A percentile compares a stretch with the other conserved stretches of the same genome.
Evolutionary conservation across 2,797 vertebrate species (phyloP).

Genomic region (Channallabes apus): DNA sequence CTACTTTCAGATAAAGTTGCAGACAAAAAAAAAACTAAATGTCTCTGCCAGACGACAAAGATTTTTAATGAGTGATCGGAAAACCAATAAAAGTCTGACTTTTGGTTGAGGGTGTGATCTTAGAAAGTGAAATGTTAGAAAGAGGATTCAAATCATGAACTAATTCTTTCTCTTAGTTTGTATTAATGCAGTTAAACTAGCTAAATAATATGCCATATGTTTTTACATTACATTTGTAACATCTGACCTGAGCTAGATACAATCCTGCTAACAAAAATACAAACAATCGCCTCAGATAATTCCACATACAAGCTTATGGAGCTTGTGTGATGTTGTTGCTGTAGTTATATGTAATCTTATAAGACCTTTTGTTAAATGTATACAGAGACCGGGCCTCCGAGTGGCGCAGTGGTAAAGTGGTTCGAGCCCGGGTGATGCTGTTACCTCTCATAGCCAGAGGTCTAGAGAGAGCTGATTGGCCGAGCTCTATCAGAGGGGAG

Average conservation of each 20-base stretch:
- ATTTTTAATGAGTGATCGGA: not conserved
- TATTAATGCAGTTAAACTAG: not conserved
- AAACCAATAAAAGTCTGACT: not conserved
- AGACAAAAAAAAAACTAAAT: not conserved
- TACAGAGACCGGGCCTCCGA: not conserved
- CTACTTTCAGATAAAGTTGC: not conserved
- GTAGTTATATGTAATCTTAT: not conserved
- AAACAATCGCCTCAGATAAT: not conserved
- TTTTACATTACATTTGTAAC: not conserved
- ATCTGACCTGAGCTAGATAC: not conserved
- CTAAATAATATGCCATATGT: not conserved
- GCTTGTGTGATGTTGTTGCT: not conserved
- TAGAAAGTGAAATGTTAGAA: not conserved
- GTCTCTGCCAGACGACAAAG: not conserved
- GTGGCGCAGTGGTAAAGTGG: too few species aligned
- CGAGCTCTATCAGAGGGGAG: too few species aligned
- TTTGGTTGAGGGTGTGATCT: not conserved
- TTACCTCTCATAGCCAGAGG: too few species aligned
- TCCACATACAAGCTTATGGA: not conserved
- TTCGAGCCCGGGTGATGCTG: too few species aligned
- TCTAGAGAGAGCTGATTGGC: too few species aligned
- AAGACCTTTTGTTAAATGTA: not conserved
- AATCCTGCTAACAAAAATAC: not conserved
- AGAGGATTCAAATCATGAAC: not conserved
- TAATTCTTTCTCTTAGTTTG: not conserved